Percentiles rank a stretch among this genome's conserved stretches.
Conservation (phyloP, 2,797 vertebrate genomes). For the Meda fulgida region DNA sequence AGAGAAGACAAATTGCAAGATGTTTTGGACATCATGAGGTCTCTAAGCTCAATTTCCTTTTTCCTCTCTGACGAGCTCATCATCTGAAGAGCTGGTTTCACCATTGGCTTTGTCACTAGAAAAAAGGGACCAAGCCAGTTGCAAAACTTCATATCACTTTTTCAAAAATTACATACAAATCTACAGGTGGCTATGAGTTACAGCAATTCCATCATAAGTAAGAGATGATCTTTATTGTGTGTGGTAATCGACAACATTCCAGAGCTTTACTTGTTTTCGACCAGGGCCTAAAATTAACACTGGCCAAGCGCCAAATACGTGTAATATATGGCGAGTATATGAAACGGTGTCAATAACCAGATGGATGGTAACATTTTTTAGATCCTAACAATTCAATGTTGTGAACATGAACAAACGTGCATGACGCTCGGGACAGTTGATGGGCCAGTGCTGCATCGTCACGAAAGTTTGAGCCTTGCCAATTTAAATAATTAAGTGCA, state of each 20-base stretch:
- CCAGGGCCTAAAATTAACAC: not conserved
- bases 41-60: constrained; percentile 51
- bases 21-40: constrained; percentile 59
- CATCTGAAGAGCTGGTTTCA: constrained; percentile 81
- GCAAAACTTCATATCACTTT: not conserved
- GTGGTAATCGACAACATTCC: not conserved
- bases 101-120: constrained; percentile 66
- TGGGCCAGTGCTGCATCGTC: too few relatives aligned
- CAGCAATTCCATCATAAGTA: not conserved
- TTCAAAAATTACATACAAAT: not conserved
- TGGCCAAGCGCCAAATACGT: too few relatives aligned
- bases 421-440: too few relatives aligned
- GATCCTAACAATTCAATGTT: too few relatives aligned
- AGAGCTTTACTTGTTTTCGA: not conserved
- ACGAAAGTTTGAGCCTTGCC: too few relatives aligned
- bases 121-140: not conserved
- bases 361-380: too few relatives aligned
- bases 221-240: not conserved
- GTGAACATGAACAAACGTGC: too few relatives aligned
- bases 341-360: too few relatives aligned
- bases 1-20: constrained; percentile 26
- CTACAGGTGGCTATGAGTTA: not conserved
- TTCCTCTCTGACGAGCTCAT: constrained; percentile 70
- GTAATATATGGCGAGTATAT: too few relatives aligned
- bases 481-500: too few relatives aligned